These are phyloP conservation scores for Xenus cinereus DNA, from an alignment of 2,113 vertebrate genomes.

Conservation along the genomic window DNA sequence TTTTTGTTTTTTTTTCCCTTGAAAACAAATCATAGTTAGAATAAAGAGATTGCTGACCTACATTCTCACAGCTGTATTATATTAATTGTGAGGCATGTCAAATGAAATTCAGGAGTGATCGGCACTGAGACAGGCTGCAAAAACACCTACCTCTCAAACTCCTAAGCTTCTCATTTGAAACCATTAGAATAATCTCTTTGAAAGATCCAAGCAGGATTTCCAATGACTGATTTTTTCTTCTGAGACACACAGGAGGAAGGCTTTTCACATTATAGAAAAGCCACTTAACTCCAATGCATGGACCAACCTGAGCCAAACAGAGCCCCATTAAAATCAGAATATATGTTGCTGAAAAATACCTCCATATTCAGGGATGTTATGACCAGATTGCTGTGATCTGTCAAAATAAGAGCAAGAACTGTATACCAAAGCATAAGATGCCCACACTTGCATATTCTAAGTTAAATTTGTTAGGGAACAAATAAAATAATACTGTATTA, in stretches of 20 bases:
- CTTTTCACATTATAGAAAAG: not conserved
- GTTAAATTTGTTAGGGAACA: not conserved
- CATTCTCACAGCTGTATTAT: slow-evolving; percentile 7
- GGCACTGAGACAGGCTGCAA: not conserved
- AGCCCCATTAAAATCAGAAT: not conserved
- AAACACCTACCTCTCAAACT: not conserved
- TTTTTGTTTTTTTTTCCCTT: not conserved
- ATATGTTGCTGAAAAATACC: not conserved
- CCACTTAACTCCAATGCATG: not conserved
- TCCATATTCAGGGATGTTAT: not conserved
- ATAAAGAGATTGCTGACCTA: slow-evolving; percentile 27
- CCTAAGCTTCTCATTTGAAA: not conserved
- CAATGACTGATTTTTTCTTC: not conserved
- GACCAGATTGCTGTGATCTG: not conserved
- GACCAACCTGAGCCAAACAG: not conserved
- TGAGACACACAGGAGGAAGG: not conserved
- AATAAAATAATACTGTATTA: not conserved
- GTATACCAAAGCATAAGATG: not conserved
- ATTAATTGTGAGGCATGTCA: not conserved
- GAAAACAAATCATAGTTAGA: slow-evolving; percentile 39
- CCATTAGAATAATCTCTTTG: not conserved
- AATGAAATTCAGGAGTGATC: not conserved
- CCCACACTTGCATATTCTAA: not conserved
- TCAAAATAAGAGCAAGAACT: not conserved
- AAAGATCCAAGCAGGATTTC: not conserved